Evolutionary conservation across 1,140 invertebrate species (phyloP).

Genomic region (Mamestra configurata): DNA sequence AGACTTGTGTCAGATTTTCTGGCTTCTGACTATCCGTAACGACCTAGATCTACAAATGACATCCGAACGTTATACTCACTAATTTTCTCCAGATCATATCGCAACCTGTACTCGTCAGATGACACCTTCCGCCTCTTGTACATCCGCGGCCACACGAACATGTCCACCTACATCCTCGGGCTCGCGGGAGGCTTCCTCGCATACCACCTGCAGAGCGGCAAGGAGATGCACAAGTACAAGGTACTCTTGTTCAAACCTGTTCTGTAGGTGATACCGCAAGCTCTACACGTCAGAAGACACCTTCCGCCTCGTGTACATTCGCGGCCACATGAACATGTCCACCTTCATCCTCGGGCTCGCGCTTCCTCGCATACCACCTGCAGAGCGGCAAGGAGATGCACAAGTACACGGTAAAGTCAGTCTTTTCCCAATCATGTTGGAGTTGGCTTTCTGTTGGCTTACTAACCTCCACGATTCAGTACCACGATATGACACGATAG

Average conservation of each 20-base stretch:
- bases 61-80: too few relatives aligned
- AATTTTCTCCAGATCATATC: conserved; percentile 72
- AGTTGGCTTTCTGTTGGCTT: too few relatives aligned
- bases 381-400: conserved; percentile 71
- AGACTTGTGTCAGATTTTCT: too few relatives aligned
- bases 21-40: too few relatives aligned
- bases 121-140: conserved; percentile 78
- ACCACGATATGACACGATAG: too few relatives aligned
- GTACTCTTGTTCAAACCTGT: too few relatives aligned
- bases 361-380: conserved; percentile 73
- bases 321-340: conserved; percentile 78
- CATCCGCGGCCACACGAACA: conserved; percentile 76
- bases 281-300: conserved; percentile 72
- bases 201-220: conserved; percentile 75
- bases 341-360: conserved; percentile 77
- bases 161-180: conserved; percentile 77
- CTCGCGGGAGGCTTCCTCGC: conserved; percentile 75
- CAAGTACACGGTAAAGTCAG: conserved; percentile 76
- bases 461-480: too few relatives aligned
- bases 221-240: conserved; percentile 71
- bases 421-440: too few relatives aligned
- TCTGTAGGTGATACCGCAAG: conserved; percentile 72
- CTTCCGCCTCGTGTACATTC: conserved; percentile 75
- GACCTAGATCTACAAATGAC: too few relatives aligned
- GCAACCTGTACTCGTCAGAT: conserved; percentile 70